phyloP scores from a whole-genome alignment of 2,113 vertebrate species.

The Coptodon bakossiorum region DNA sequence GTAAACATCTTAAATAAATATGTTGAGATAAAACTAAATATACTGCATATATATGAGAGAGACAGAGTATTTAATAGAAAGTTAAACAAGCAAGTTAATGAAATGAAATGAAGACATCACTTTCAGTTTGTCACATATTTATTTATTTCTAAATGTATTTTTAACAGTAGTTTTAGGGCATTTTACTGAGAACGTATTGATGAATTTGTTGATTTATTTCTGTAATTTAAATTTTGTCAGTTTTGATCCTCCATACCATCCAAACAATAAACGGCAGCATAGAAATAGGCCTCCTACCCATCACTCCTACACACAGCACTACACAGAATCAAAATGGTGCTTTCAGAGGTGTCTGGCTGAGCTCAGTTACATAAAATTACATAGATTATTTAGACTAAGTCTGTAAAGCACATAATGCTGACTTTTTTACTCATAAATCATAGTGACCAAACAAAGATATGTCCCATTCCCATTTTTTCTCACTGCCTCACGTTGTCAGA shows the following conservation, averaged over 20 bases:
- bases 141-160: neutral
- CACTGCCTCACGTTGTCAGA: neutral
- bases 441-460: neutral
- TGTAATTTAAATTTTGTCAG: neutral
- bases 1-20: neutral
- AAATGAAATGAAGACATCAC: neutral
- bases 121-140: neutral
- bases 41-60: neutral
- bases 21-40: neutral
- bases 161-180: neutral
- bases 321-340: neutral
- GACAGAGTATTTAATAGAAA: neutral
- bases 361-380: neutral
- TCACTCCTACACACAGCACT: neutral
- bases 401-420: neutral
- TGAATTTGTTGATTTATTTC: fast-evolving
- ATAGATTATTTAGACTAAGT: neutral
- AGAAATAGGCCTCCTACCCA: neutral
- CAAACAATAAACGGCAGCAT: neutral
- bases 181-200: neutral
- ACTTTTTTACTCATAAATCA: neutral
- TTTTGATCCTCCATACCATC: neutral
- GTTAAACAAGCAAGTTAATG: neutral
- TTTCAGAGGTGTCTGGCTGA: neutral
- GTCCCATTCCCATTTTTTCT: neutral